Evolutionary conservation across 2,113 vertebrate species (phyloP).

Genomic region (Cyanoderma ruficeps): DNA sequence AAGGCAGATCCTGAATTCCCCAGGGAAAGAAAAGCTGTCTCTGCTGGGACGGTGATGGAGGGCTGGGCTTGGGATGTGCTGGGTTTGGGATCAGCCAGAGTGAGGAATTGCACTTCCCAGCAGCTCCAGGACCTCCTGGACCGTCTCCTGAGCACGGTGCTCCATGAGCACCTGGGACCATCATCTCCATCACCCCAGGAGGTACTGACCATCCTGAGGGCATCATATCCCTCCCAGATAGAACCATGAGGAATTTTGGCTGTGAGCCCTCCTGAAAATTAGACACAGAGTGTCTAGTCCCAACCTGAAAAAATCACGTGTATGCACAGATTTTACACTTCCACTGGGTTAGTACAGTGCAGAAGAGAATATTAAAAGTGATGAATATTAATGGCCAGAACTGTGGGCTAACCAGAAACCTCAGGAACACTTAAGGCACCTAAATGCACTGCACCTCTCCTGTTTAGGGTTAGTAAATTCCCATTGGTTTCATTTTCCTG

Average conservation of each 20-base stretch:
- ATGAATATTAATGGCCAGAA: not conserved
- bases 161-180: not conserved
- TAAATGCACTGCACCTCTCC: not conserved
- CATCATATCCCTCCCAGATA: not conserved
- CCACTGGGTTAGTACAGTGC: not conserved
- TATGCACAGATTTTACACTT: not conserved
- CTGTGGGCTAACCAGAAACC: not conserved
- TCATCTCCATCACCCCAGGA: too few relatives aligned
- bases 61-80: not conserved
- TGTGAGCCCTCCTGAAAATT: not conserved
- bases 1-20: not conserved
- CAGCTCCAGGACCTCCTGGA: not conserved
- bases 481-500: not conserved
- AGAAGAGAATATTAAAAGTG: not conserved
- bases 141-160: not conserved
- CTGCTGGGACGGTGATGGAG: not conserved
- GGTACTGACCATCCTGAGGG: too few relatives aligned
- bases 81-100: not conserved
- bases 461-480: not conserved
- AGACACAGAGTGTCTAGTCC: not conserved
- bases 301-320: rapidly evolving
- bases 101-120: rapidly evolving
- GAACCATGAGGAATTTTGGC: not conserved
- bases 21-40: not conserved
- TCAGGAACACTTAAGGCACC: rapidly evolving